Conservation (phyloP, 2,888 invertebrate genomes). For the Epirrita christyi region DNA sequence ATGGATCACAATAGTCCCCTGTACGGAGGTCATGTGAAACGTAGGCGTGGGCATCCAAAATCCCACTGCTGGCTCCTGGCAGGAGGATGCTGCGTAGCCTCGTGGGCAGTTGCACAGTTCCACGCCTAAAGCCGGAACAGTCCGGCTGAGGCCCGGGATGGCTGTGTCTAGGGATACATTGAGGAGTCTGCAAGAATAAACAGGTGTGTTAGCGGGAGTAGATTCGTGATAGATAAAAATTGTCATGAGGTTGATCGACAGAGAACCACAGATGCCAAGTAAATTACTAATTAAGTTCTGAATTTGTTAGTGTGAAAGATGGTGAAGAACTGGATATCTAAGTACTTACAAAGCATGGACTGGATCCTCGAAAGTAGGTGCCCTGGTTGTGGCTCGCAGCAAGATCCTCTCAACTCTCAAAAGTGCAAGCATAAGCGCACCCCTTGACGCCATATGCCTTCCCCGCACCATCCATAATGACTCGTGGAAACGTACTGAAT, state of each 20-base stretch:
- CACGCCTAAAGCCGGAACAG: slow-evolving; percentile 91
- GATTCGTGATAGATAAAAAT: too few species aligned
- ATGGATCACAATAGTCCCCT: slow-evolving; percentile 90
- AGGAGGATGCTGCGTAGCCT: slow-evolving; percentile 93
- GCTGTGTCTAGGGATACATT: slow-evolving; percentile 94
- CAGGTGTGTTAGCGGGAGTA: too few species aligned
- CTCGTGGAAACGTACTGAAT: slow-evolving; percentile 89
- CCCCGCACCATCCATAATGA: slow-evolving; percentile 91
- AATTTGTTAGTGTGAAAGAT: too few species aligned
- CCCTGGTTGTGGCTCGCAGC: slow-evolving; percentile 86
- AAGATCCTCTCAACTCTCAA: slow-evolving; percentile 93
- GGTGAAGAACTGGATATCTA: not conserved
- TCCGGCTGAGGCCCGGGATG: slow-evolving; percentile 87
- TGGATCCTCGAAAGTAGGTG: slow-evolving; percentile 56
- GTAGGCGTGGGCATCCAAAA: slow-evolving; percentile 88
- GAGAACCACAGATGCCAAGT: too few species aligned
- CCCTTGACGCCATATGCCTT: slow-evolving; percentile 83
- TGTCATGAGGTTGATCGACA: too few species aligned
- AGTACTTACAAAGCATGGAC: slow-evolving; percentile 66
- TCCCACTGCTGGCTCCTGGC: slow-evolving; percentile 94
- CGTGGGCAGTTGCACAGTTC: slow-evolving; percentile 94
- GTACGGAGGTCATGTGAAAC: slow-evolving; percentile 70
- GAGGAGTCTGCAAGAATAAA: slow-evolving; percentile 71
- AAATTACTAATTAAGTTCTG: too few species aligned
- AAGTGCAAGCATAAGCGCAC: slow-evolving; percentile 95